Evolutionary conservation across 2,797 vertebrate species (phyloP), one percentile per base, ranked within the genome.

Genomic region (Uromys caudimaculatus): DNA sequence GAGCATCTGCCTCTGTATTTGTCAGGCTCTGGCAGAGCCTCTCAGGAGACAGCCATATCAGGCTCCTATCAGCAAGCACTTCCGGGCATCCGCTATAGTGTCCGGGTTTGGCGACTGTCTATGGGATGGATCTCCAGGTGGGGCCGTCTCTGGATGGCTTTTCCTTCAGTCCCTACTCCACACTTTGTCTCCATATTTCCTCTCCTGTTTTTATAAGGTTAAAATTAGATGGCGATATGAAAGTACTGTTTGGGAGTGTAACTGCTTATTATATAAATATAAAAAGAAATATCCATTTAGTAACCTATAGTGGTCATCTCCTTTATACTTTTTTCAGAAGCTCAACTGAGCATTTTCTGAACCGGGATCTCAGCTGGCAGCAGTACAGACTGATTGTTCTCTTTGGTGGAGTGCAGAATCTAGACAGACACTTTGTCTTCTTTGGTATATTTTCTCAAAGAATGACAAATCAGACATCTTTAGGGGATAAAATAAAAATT

Each of bases 211-310:
- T 92, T 91, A 6, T 71, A 95, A 95, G 44, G 52, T 82, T 94
- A 93, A 90, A 89, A 95, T 94, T 89, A 75, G 81, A 79, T 50
- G 90, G 78, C 81, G 54, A 73, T 95, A 35, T 84, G 27, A 94
- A 95, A 93, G 38, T 56, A 73, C 7, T 81, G 44, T 94, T 90
- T 79, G 67, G 44, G 95, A 93, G 13, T 78, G 3, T 82, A 93
- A 94, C 27, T 85, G 58, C 83, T 95, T 95, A 60, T 38, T 94
- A 64, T 76, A 92, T 60, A 96, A 97, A 96, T 92, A 92, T 0
- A 38, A 91, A 87, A 23, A 96, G 94, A 93, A 95, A 89, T 93
- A 96, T 96, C 1, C n/a, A 95, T 96, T 81, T 76, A 69, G 52
- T 56, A 94, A 50, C 56, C 91, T 27, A 89, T 79, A 95, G 56